Evolutionary conservation across 2,797 vertebrate species (phyloP).

Genomic region (Neopelma chrysocephalum): DNA sequence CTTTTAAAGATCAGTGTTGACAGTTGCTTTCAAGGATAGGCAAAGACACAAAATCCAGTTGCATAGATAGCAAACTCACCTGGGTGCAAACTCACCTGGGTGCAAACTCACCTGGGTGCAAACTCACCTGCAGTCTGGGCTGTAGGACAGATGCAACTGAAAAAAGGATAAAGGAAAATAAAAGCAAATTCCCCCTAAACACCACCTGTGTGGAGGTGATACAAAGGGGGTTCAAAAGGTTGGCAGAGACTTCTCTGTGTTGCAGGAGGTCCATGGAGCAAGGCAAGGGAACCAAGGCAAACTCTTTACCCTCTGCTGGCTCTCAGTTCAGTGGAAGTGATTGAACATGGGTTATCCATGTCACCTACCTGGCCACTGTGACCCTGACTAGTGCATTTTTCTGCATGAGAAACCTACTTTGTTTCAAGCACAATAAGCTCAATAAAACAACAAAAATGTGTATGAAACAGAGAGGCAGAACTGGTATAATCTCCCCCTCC

Average conservation of each 20-base stretch:
- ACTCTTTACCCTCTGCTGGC: too few species aligned
- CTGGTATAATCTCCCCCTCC: neutral
- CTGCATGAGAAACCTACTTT: neutral
- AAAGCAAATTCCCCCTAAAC: neutral
- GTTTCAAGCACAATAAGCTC: neutral
- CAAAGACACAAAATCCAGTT: neutral
- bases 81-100: neutral
- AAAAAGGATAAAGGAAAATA: neutral
- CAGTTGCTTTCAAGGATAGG: neutral
- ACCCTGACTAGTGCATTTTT: neutral
- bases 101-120: neutral
- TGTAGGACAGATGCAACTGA: neutral
- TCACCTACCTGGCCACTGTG: accelerated
- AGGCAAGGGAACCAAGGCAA: neutral
- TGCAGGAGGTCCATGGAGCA: neutral
- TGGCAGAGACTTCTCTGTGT: neutral
- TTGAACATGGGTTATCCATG: neutral
- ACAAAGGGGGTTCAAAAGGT: neutral
- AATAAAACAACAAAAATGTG: neutral
- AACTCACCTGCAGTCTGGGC: neutral
- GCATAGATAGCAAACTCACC: neutral
- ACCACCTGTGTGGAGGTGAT: neutral
- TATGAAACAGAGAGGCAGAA: neutral
- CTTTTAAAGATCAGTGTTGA: neutral
- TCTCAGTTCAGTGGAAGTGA: neutral